A percentile compares a stretch with the other conserved stretches of the same genome.
Evolutionary conservation across 2,797 vertebrate species (phyloP).

Genomic region (Platyrinchus mystaceus): DNA sequence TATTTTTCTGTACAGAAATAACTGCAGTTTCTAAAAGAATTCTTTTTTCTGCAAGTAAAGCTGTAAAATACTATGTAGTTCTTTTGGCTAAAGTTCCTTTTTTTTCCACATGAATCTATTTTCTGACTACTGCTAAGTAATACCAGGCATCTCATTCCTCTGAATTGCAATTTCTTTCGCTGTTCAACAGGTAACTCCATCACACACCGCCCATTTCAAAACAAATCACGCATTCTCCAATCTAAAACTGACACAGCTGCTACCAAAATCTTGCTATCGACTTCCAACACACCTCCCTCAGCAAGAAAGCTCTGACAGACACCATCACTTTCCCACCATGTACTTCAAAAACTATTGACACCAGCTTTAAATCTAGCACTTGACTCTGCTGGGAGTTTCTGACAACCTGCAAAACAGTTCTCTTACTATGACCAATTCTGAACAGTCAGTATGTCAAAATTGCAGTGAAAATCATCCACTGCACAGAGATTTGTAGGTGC

Average conservation of each 20-base stretch:
- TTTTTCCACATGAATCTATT: background rate
- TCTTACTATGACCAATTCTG: background rate
- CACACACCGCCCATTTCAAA: background rate
- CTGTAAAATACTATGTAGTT: background rate
- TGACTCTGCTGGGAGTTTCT: background rate
- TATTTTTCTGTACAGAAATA: background rate
- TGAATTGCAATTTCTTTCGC: background rate
- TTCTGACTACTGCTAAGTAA: background rate
- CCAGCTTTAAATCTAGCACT: background rate
- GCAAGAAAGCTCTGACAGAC: background rate
- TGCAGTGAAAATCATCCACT: background rate
- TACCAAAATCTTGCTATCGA: background rate
- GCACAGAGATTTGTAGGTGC: background rate
- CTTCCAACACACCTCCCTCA: background rate
- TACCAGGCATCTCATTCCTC: background rate
- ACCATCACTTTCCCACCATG: background rate
- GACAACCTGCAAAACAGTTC: background rate
- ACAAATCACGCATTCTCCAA: background rate
- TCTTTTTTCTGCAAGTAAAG: background rate
- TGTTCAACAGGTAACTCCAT: background rate
- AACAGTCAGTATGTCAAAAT: background rate
- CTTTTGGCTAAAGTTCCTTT: background rate
- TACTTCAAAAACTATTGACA: background rate
- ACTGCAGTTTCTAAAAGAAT: background rate
- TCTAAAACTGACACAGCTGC: background rate